Percentiles rank a stretch among this genome's conserved stretches.
Conservation (phyloP, 2,113 vertebrate species). For the Pimephales promelas region DNA sequence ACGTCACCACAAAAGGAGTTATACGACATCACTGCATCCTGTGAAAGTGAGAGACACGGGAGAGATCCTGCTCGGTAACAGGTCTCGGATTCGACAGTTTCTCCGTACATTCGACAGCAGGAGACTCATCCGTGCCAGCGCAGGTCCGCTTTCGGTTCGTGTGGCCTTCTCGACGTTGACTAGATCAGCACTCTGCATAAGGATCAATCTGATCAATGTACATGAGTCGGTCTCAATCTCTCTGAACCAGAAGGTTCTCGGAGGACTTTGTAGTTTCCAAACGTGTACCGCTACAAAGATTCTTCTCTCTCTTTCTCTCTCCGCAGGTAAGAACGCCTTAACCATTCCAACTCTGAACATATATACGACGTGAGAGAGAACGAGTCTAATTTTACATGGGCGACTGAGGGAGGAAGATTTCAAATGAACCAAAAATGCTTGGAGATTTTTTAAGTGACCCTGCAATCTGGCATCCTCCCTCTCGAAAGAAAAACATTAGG, state of each 20-base stretch:
- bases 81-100: not conserved
- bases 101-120: conserved; percentile 12
- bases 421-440: conserved; percentile 34
- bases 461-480: conserved; percentile 55
- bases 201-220: conserved; percentile 45
- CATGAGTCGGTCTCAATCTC: conserved; percentile 40
- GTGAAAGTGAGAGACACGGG: conserved; percentile 40
- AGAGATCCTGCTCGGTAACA: conserved; percentile 10
- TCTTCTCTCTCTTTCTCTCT: not conserved
- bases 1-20: conserved; percentile 56
- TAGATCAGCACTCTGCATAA: conserved; percentile 47
- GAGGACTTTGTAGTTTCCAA: conserved; percentile 28
- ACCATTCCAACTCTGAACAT: conserved; percentile 11
- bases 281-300: conserved; percentile 42
- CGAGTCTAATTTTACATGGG: conserved; percentile 45
- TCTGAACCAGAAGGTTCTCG: conserved; percentile 31
- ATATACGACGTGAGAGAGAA: conserved; percentile 36
- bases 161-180: conserved; percentile 41
- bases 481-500: conserved; percentile 47
- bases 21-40: conserved; percentile 64
- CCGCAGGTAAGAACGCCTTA: conserved; percentile 4
- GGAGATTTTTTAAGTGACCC: conserved; percentile 50
- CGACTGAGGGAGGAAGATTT: conserved; percentile 35
- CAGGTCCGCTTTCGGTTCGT: not conserved
- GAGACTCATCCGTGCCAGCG: not conserved